Base-by-base conservation (phyloP, 2,113 vertebrate genomes). In the Brachyhypopomus gauderio region DNA sequence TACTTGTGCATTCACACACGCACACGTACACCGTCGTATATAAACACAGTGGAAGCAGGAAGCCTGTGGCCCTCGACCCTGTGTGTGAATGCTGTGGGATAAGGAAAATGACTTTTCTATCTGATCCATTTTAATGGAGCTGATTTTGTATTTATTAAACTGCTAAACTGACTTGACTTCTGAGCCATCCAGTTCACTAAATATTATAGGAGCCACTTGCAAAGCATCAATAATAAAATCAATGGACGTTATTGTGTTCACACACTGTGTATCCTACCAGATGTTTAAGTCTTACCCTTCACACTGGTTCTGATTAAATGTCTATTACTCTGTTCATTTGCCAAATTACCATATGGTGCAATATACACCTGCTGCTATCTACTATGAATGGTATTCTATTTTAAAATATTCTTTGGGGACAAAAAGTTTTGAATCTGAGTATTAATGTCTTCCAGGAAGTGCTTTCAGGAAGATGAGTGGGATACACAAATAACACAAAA, bases 141-240 rank as follows among this genome's bases (percentile, higher is more conserved):
- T 11, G 27, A 77, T 7, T 75, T 67, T 58, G 25, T 76, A 14
- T 60, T 74, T 79, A 83, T 72, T 74, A 83, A 56, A 48, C 59
- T 19, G 63, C 16, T 55, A 27, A 67, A 82, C 41, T 80, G 69
- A 80, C 81, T 79, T 69, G 83, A 62, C 62, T 36, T 79, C 77
- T 87, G 58, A 86, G 83, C 87, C 5, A 25, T 79, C 73, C n/a
- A 55, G 45, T 67, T 59, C 73, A 38, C 58, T 75, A 34, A 74
- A 59, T 75, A 81, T 81, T 78, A 70, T 75, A 58, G 27, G 72
- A 83, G 62, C 64, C 69, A 71, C 59, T 52, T 58, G 62, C 76
- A 34, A 16, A 80, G 38, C 83, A 84, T 83, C 20, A 72, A 79
- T 86, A 83, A 79, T 36, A 52, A 67, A 77, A 82, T 85, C 81